Evolutionary conservation across 2,113 vertebrate species (phyloP).

Genomic region (Lophochroa leadbeateri): DNA sequence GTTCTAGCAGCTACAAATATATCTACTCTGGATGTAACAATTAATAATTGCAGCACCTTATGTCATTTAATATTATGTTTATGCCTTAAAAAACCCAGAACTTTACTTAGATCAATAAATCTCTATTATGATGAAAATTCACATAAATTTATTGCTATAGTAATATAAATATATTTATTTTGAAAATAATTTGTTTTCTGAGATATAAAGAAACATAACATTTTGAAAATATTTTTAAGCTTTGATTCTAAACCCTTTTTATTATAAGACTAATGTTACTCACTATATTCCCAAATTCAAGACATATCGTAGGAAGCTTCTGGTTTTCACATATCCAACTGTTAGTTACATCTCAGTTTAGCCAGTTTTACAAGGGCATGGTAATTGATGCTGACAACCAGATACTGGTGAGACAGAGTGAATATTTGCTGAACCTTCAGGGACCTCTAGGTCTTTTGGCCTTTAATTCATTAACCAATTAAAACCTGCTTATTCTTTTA

Average conservation of each 20-base stretch:
- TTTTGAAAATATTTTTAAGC: neutral
- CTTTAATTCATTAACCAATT: neutral
- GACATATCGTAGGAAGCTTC: neutral
- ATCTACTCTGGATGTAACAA: constrained; percentile 56
- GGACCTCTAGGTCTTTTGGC: neutral
- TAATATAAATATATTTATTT: constrained; percentile 12
- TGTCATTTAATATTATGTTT: neutral
- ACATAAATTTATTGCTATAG: neutral
- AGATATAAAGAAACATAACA: neutral
- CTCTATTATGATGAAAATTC: constrained; percentile 22
- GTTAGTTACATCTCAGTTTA: neutral
- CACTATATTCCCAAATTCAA: neutral
- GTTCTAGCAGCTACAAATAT: constrained; percentile 59
- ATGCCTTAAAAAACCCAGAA: neutral
- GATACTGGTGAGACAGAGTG: neutral
- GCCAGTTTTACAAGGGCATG: neutral
- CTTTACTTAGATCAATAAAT: neutral
- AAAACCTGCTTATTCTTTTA: neutral
- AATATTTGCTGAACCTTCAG: neutral
- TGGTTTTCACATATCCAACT: neutral
- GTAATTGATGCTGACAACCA: neutral
- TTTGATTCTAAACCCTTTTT: neutral
- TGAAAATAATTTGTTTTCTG: neutral
- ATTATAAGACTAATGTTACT: neutral
- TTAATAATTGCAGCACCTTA: constrained; percentile 57